Percentiles rank a stretch among this genome's conserved stretches.
phyloP scores from a whole-genome alignment of 2,113 vertebrate species.

The Todiramphus chloris region DNA sequence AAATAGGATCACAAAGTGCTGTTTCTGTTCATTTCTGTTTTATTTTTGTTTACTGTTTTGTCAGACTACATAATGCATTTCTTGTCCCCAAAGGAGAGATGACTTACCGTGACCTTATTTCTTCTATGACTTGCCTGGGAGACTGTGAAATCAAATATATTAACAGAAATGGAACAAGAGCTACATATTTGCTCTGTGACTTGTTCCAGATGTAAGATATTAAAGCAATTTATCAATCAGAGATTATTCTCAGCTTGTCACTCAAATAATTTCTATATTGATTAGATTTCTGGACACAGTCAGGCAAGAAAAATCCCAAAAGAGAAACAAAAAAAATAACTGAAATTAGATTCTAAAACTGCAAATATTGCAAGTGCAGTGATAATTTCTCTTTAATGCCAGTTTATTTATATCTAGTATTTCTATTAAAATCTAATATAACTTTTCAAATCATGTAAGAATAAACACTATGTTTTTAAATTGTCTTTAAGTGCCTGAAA shows the following conservation, averaged over 20 bases:
- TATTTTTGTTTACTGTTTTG: conserved; percentile 7
- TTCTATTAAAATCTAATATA: background rate
- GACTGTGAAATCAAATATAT: background rate
- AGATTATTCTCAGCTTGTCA: background rate
- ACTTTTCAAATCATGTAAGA: background rate
- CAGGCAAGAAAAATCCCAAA: background rate
- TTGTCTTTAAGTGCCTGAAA: background rate
- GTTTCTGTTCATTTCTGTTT: background rate
- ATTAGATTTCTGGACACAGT: background rate
- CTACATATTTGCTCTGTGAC: background rate
- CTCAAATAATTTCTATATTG: background rate
- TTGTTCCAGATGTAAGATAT: background rate
- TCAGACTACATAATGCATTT: background rate
- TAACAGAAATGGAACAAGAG: background rate
- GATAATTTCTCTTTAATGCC: background rate
- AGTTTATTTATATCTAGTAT: background rate
- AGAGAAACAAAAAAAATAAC: background rate
- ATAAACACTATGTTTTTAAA: background rate
- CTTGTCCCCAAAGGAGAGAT: background rate
- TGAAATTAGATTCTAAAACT: background rate
- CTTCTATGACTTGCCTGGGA: background rate
- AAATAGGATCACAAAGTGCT: background rate
- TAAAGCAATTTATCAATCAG: background rate
- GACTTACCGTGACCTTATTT: background rate
- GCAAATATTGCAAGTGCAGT: background rate